These are phyloP conservation scores for Liolophura sinensis DNA, from an alignment of 1,140 invertebrate genomes.

Conservation along the genomic window DNA sequence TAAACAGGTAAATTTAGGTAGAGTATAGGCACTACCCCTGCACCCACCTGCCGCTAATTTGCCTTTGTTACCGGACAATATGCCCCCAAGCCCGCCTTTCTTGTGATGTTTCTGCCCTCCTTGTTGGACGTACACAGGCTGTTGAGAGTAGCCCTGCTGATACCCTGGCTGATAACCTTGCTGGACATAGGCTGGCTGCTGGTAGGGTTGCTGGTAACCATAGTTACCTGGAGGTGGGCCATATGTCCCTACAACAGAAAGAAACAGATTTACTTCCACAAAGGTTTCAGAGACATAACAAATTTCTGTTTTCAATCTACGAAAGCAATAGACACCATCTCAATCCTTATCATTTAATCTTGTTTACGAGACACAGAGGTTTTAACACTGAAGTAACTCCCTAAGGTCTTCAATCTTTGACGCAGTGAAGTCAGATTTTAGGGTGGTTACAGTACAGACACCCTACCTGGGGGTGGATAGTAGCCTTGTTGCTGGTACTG, in stretches of 20 bases:
- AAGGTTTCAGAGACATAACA: no score
- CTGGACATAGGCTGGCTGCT: conserved; percentile 2
- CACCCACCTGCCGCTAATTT: conserved; percentile 35
- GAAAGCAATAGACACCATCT: no score
- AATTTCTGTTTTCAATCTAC: no score
- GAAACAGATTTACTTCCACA: background rate
- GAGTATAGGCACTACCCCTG: background rate
- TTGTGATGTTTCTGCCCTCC: conserved; percentile 18
- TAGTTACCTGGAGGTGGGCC: conserved; percentile 1
- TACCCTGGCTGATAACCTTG: conserved; percentile 5
- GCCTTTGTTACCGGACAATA: conserved; percentile 20
- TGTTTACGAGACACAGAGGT: no score
- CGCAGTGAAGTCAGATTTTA: no score
- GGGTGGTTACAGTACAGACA: no score
- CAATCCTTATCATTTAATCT: no score
- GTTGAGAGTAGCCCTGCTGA: background rate
- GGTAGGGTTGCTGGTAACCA: conserved; percentile 5
- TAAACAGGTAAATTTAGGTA: no score
- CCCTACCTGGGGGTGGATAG: no score
- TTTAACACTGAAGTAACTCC: no score
- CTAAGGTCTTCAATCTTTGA: no score
- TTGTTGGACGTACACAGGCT: conserved; percentile 21
- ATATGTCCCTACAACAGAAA: background rate
- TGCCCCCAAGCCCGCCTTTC: conserved; percentile 4
- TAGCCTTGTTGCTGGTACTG: no score